These are phyloP conservation scores for Cotesia typhae DNA, from an alignment of 1,140 invertebrate genomes.

Conservation along the genomic window DNA sequence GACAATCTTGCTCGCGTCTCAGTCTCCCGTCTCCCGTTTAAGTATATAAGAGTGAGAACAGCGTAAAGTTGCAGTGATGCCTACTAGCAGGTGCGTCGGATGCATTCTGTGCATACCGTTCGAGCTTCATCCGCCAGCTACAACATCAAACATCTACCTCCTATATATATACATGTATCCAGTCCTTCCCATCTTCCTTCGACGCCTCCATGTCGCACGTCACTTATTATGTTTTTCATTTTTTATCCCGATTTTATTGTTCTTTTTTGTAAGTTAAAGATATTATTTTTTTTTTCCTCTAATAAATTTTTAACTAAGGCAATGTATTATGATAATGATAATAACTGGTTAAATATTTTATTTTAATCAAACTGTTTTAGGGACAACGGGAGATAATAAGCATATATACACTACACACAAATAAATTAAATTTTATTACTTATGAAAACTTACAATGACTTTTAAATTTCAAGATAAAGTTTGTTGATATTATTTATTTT, in stretches of 20 bases:
- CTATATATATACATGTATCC: neutral
- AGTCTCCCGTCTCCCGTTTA: slow-evolving; percentile 1
- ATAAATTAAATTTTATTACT: no score
- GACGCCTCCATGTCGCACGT: neutral
- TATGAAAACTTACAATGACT: no score
- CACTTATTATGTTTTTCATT: neutral
- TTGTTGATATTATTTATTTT: no score
- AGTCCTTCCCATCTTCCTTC: slow-evolving; percentile 4
- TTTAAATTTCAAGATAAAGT: no score
- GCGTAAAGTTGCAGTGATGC: slow-evolving; percentile 5
- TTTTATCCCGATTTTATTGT: neutral
- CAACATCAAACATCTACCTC: slow-evolving; percentile 33
- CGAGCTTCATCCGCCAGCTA: slow-evolving; percentile 21
- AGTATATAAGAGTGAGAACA: neutral
- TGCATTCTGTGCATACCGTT: slow-evolving; percentile 35
- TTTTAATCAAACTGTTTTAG: no score
- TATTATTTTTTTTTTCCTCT: neutral
- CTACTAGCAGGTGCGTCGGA: slow-evolving; percentile 34
- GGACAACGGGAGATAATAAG: no score
- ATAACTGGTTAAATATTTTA: no score
- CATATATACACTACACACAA: no score
- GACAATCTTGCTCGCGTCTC: neutral
- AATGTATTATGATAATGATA: no score
- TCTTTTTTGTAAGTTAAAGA: neutral
- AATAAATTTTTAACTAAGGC: no score